Base-by-base conservation (phyloP, 1,140 invertebrate species). In the Orius insidiosus region DNA sequence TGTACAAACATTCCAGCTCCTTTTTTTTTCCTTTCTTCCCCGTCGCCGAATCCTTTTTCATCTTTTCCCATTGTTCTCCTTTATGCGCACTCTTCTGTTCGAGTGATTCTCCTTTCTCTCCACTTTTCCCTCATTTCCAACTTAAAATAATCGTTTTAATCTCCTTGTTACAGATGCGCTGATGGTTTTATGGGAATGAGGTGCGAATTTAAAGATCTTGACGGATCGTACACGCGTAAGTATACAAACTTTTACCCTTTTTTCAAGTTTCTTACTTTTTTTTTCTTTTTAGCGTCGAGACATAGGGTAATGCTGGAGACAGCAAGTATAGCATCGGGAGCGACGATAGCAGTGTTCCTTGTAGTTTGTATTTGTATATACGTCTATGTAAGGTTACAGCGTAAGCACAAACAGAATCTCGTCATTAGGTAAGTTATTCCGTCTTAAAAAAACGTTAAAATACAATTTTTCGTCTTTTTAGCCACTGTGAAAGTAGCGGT, bases 191-290 rank as follows among this genome's bases (percentile, higher is more conserved):
- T 92, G 72, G 89, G 89, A 39, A 85, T 85, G 59, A 75, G 89
- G 58, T 94, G 77, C 64, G 77, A 80, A 59, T 93, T 86, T 67
- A 94, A 93, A 74, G 85, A 94, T 72, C 73, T 92, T 67, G 89
- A 94, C 68, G 84, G 87, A 64, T 88, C 86, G 56, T 94, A 93
- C 75, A 72, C 90, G 67, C 80, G 84, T 80, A 69, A 79, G 76
- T 78, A 59, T 56, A 46, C 35, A 30, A 16, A 50, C 50, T 16
- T 7, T 36, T 24, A 42, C n/a, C 33, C 33, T 9, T 15, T 16
- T 19, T 41, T 41, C 10, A 41, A 16, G 6, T 38, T 38, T 47
- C 14, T 19, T 33, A 10, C 33, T 19, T 41, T 46, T 48, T 38
- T 50, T 51, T 47, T 50, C 50, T 52, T 59, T 53, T 47, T 63